Evolutionary conservation across 2,113 vertebrate species (phyloP), one percentile per base, ranked within the genome.

Genomic region (Nothocercus nigrocapillus): DNA sequence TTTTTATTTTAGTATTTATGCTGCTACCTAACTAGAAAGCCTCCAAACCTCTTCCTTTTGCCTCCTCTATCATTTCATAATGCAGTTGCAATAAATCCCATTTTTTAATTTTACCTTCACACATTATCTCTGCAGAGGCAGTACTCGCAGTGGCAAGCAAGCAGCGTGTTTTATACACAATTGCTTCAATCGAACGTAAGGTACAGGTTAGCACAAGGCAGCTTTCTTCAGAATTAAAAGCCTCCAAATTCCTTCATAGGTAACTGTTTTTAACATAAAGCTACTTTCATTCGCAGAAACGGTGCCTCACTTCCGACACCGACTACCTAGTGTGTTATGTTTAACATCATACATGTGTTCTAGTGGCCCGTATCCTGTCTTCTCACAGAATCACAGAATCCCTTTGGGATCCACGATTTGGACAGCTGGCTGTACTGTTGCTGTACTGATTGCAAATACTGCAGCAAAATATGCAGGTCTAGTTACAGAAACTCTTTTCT

Each of bases 341-440:
- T n/a, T 38, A 45, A 69, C 27, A 12, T 28, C 2, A 7, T 5
- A 18, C n/a, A 38, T 44, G 10, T 0, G 7, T 34, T 24, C 5
- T 14, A 28, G 24, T 4, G 16, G 34, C 47, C 44, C 27, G 47
- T 25, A 36, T 44, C 36, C 69, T 38, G 14, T 34, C 42, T 8
- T 38, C 76, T 56, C 36, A 36, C 36, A 36, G 36, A 8, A 36
- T 36, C 36, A 36, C 36, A 36, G 36, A 36, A 36, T 36, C 53
- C 12, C 53, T 79, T 75, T 5, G 9, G 61, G 44, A 44, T 54
- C 27, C 40, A 40, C n/a, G 14, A n/a, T 40, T 36, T 28, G 22
- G 42, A 58, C 10, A 42, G 10, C 21, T 34, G 38, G 44, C 44
- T 74, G 64, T 2, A 42, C 44, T 4, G 44, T 40, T 21, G n/a